Percentiles rank a stretch among this genome's conserved stretches.
Evolutionary conservation across 2,113 vertebrate species (phyloP).

Genomic region (Menura novaehollandiae): DNA sequence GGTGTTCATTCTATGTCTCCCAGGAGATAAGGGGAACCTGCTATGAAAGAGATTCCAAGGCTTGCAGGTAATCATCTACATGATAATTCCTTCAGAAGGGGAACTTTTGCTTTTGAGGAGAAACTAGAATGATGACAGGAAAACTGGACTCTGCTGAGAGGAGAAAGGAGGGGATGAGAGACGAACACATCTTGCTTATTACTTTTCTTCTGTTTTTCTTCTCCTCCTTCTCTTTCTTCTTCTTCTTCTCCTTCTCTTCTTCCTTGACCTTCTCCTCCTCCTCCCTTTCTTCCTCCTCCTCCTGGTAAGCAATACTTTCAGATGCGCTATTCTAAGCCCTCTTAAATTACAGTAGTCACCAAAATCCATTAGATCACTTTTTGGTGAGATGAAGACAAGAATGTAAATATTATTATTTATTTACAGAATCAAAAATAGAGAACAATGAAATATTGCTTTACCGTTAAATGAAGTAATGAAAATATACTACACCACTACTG

Average conservation of each 20-base stretch:
- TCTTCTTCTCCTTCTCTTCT: accelerated
- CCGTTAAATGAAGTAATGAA: neutral
- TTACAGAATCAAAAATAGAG: neutral
- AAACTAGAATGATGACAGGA: neutral
- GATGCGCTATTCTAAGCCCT: neutral
- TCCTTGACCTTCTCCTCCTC: accelerated
- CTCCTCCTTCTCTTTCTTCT: accelerated
- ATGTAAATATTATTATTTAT: neutral
- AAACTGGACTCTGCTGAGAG: neutral
- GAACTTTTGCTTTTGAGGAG: neutral
- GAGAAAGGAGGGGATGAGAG: neutral
- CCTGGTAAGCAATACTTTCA: neutral
- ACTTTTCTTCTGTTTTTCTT: neutral
- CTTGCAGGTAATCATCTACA: neutral
- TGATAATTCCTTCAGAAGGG: neutral
- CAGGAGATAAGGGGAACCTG: neutral
- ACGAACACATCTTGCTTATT: neutral
- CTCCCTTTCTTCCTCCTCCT: neutral
- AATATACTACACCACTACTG: neutral
- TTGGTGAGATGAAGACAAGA: neutral
- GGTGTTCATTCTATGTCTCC: neutral
- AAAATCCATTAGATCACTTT: neutral
- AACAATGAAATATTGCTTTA: neutral
- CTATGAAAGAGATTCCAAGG: neutral
- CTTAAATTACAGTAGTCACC: neutral